phyloP scores from a whole-genome alignment of 2,797 vertebrate species.

The Microctenopoma stevenorrisi region DNA sequence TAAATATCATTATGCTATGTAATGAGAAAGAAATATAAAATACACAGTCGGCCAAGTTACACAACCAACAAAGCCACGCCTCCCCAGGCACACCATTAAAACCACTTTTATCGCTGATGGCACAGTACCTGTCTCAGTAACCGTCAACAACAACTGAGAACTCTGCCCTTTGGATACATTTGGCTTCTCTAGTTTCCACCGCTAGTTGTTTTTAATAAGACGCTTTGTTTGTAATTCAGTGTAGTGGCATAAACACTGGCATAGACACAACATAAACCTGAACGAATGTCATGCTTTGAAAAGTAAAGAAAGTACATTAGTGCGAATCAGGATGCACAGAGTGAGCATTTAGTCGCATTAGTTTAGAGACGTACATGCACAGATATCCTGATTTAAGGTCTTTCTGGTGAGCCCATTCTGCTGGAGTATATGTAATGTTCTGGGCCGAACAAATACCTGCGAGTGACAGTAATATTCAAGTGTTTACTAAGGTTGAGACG shows the following conservation, averaged over 20 bases:
- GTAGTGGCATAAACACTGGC: not conserved
- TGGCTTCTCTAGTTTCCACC: not conserved
- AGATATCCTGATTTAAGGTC: not conserved
- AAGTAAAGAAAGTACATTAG: not conserved
- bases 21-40: not conserved
- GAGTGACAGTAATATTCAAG: slow-evolving; percentile 24
- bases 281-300: not conserved
- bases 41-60: slow-evolving; percentile 4
- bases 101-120: not conserved
- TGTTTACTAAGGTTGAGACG: slow-evolving; percentile 44
- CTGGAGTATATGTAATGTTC: not conserved
- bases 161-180: not conserved
- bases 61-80: not conserved
- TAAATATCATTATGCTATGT: slow-evolving; percentile 4
- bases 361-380: not conserved
- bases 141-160: not conserved
- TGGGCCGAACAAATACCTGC: slow-evolving; percentile 6
- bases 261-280: not conserved
- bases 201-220: not conserved
- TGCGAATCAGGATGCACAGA: not conserved
- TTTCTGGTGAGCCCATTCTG: not conserved
- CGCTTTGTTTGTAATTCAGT: not conserved
- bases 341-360: not conserved
- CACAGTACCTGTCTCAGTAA: not conserved
- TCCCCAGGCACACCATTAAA: slow-evolving; percentile 18